These are phyloP conservation scores for Tachycineta bicolor DNA, from an alignment of 2,113 vertebrate species.

Conservation along the genomic window DNA sequence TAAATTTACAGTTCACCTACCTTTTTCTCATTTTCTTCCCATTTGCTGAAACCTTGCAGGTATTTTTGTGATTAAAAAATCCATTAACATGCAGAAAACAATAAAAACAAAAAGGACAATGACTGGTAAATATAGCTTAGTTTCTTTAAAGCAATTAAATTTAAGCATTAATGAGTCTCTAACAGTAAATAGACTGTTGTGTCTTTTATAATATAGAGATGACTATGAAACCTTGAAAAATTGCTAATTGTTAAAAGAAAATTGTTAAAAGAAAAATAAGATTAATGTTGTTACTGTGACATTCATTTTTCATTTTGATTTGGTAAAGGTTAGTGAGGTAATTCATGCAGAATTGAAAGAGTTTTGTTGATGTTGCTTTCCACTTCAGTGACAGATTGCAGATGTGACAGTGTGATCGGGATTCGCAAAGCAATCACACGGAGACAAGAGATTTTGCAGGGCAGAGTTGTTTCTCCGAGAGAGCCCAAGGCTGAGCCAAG, in stretches of 20 bases:
- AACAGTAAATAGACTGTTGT: neutral
- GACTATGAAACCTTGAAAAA: neutral
- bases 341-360: neutral
- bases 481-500: too few species aligned
- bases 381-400: neutral
- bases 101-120: neutral
- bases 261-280: neutral
- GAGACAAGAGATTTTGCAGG: too few species aligned
- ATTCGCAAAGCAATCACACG: too few species aligned
- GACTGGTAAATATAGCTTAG: neutral
- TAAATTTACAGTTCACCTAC: neutral
- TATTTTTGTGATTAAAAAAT: neutral
- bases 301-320: neutral
- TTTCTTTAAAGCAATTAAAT: neutral
- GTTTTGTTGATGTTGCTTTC: neutral
- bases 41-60: neutral
- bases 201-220: neutral
- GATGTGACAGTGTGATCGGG: neutral
- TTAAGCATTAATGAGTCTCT: neutral
- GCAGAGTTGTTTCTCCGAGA: too few species aligned
- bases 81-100: neutral
- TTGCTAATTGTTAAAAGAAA: neutral
- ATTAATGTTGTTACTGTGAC: neutral
- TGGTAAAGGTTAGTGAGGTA: neutral
- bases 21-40: neutral